Evolutionary conservation across 2,797 vertebrate species (phyloP).

Genomic region (Delichon dasypus): DNA sequence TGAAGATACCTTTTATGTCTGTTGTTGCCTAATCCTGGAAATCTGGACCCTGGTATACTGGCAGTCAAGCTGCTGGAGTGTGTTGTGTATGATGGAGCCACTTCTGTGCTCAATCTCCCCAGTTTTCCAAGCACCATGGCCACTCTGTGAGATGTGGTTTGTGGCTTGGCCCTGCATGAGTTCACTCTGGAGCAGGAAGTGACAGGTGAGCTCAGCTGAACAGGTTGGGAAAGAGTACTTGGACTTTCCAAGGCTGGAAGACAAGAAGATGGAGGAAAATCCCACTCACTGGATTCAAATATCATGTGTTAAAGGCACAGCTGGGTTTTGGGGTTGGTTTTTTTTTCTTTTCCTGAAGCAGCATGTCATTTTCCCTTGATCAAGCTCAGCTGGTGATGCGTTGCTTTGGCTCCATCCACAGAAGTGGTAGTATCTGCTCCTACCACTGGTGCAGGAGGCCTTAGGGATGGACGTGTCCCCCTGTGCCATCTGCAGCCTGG

Average conservation of each 20-base stretch:
- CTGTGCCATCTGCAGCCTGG: background rate
- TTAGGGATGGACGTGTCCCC: accelerated
- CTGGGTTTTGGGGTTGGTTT: background rate
- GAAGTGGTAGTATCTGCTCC: background rate
- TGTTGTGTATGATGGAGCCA: accelerated
- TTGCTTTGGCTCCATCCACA: accelerated
- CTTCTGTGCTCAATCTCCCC: accelerated
- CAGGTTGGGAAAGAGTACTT: background rate
- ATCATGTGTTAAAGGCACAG: accelerated
- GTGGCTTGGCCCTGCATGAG: background rate
- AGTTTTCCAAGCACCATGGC: accelerated
- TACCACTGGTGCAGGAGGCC: accelerated
- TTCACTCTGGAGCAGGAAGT: background rate
- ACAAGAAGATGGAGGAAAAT: background rate
- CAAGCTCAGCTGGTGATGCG: background rate
- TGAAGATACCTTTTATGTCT: background rate
- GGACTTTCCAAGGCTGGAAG: background rate
- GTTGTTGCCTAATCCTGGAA: background rate
- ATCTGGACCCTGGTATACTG: accelerated
- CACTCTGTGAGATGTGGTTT: accelerated
- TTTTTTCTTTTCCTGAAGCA: background rate
- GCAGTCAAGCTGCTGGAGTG: background rate
- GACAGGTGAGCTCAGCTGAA: background rate
- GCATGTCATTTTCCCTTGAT: background rate
- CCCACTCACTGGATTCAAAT: accelerated